Conservation (phyloP, 2,888 invertebrate species). For the Nineta flava region DNA sequence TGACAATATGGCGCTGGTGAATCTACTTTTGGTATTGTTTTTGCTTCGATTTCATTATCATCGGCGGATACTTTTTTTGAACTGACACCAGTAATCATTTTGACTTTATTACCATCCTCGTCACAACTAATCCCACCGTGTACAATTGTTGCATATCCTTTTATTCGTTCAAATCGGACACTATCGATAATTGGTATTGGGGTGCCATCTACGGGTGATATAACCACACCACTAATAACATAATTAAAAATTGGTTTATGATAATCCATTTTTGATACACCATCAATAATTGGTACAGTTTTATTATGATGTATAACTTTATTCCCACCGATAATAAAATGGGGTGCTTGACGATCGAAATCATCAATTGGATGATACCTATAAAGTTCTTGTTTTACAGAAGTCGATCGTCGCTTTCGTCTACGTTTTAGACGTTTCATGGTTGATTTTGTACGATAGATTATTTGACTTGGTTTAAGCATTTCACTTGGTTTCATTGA, state of each 20-base stretch:
- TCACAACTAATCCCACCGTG: neutral
- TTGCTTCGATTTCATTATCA: neutral
- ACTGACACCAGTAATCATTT: neutral
- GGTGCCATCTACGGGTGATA: neutral
- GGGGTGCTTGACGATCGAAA: neutral
- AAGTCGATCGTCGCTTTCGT: no score
- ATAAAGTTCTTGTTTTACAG: neutral
- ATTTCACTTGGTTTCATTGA: no score
- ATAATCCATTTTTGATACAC: constrained; percentile 1
- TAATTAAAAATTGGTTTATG: neutral
- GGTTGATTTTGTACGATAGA: no score
- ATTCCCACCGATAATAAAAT: neutral
- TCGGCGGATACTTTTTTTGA: neutral
- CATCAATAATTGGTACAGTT: neutral
- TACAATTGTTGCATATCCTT: neutral
- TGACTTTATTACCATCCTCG: neutral
- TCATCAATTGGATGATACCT: neutral
- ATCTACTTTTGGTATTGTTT: neutral
- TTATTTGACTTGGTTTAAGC: no score
- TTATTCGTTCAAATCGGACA: neutral
- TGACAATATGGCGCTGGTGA: neutral
- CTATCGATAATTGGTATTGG: neutral
- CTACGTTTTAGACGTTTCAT: no score
- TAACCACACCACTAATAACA: neutral
- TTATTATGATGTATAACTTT: neutral